Percentiles rank a stretch among this genome's conserved stretches.
Evolutionary conservation across 1,140 invertebrate genomes (phyloP).

Genomic region (Colletes gigas): DNA sequence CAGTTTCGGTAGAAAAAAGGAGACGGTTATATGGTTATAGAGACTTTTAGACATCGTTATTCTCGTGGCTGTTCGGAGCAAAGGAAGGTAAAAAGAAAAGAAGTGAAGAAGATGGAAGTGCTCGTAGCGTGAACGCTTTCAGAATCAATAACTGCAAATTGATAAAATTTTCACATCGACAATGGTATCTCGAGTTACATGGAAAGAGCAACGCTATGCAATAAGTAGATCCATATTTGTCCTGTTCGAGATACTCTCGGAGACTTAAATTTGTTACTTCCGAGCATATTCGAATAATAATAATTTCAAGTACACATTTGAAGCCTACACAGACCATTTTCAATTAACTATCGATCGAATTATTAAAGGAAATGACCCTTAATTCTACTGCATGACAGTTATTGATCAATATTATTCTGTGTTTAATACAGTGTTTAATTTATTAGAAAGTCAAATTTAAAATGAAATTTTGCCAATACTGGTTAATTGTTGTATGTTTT

Average conservation of each 20-base stretch:
- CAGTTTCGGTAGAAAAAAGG: background rate
- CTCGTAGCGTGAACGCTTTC: slow-evolving; percentile 2
- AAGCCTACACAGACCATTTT: too few relatives aligned
- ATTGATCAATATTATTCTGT: too few relatives aligned
- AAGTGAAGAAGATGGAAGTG: background rate
- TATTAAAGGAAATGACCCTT: too few relatives aligned
- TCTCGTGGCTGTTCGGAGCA: background rate
- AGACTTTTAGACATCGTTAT: slow-evolving; percentile 13
- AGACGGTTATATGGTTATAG: slow-evolving; percentile 16
- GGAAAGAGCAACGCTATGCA: background rate
- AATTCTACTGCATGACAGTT: too few relatives aligned
- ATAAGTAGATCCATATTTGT: background rate
- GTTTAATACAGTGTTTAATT: too few relatives aligned
- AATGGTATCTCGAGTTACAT: slow-evolving; percentile 15
- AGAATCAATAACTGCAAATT: slow-evolving; percentile 35
- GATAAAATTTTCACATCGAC: slow-evolving; percentile 28
- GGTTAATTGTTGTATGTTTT: too few relatives aligned
- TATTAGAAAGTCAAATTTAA: too few relatives aligned
- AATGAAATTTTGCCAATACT: too few relatives aligned
- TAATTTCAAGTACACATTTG: too few relatives aligned
- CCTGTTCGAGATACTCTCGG: background rate
- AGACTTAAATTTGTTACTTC: background rate
- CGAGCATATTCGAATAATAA: too few relatives aligned
- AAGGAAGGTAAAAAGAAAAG: background rate
- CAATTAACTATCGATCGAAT: too few relatives aligned